Evolutionary conservation across 2,113 vertebrate species (phyloP).

Genomic region (Corythornis vintsioides): DNA sequence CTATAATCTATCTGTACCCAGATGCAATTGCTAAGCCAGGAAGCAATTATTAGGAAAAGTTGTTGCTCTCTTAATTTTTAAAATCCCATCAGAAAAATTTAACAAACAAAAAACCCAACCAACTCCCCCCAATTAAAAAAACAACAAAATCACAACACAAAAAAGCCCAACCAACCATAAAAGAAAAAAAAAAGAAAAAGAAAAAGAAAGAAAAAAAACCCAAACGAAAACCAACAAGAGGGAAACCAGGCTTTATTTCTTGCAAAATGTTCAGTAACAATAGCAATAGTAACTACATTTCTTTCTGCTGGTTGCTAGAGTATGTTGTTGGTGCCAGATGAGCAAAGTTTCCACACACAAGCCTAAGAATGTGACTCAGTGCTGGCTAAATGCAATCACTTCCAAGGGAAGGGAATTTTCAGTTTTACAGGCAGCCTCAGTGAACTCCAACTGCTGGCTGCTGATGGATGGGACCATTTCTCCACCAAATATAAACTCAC

Average conservation of each 20-base stretch:
- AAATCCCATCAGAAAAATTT: not conserved
- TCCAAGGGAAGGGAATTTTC: not conserved
- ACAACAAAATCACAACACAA: too few relatives aligned
- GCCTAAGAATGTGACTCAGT: not conserved
- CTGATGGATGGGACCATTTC: not conserved
- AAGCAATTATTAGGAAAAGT: not conserved
- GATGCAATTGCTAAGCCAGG: not conserved
- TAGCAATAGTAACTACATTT: conserved; percentile 8
- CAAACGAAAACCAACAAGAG: too few relatives aligned
- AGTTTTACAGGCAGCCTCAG: not conserved
- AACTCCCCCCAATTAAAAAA: too few relatives aligned
- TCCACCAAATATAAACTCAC: not conserved
- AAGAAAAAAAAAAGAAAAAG: too few relatives aligned
- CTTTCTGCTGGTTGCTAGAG: not conserved
- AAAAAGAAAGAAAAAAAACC: not conserved
- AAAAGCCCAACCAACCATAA: too few relatives aligned
- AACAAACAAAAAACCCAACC: too few relatives aligned
- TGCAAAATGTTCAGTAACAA: conserved; percentile 43
- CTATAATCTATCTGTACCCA: accelerated
- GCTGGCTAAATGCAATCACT: not conserved
- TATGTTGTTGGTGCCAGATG: conserved; percentile 29
- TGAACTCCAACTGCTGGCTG: not conserved
- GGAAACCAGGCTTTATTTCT: not conserved
- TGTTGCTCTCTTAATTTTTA: not conserved
- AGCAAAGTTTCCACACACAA: conserved; percentile 15